Evolutionary conservation across 1,140 invertebrate genomes (phyloP).

Genomic region (Pogonus chalceus): DNA sequence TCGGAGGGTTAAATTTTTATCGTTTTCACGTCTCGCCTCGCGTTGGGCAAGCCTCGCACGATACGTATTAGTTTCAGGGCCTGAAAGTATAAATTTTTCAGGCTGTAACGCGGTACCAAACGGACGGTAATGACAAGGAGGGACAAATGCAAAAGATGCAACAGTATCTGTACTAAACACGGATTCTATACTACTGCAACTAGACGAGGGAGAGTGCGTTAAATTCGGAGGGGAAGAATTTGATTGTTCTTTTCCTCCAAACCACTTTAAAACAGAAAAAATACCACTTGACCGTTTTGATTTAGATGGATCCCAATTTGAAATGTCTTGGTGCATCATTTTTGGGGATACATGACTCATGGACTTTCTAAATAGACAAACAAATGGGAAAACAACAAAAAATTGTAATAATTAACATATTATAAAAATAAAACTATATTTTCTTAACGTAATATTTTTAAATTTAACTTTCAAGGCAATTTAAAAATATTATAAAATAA

Average conservation of each 20-base stretch:
- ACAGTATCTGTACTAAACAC: conserved; percentile 57
- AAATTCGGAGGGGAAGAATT: conserved; percentile 26
- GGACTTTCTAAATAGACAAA: too few relatives aligned
- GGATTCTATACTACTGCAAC: conserved; percentile 46
- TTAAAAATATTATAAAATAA: too few relatives aligned
- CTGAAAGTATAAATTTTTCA: conserved; percentile 35
- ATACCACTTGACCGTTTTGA: conserved; percentile 35
- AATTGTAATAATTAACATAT: too few relatives aligned
- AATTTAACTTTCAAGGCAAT: too few relatives aligned
- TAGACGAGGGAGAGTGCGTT: conserved; percentile 24
- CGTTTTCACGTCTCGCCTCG: conserved; percentile 41
- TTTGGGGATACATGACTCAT: neutral
- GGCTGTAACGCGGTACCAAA: conserved; percentile 29
- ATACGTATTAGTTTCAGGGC: conserved; percentile 48
- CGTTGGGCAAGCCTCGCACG: conserved; percentile 48
- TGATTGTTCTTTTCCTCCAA: conserved; percentile 28
- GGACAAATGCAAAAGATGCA: conserved; percentile 57
- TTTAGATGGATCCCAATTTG: conserved; percentile 26
- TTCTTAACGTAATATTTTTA: too few relatives aligned
- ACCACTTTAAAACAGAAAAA: conserved; percentile 42
- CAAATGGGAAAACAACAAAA: too few relatives aligned
- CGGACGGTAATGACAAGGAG: conserved; percentile 41
- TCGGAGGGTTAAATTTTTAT: conserved; percentile 47
- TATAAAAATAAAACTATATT: too few relatives aligned
- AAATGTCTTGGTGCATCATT: neutral